Percentiles rank a stretch among this genome's conserved stretches.
Conservation (phyloP, 1,140 invertebrate genomes). For the Drosophila orosa region DNA sequence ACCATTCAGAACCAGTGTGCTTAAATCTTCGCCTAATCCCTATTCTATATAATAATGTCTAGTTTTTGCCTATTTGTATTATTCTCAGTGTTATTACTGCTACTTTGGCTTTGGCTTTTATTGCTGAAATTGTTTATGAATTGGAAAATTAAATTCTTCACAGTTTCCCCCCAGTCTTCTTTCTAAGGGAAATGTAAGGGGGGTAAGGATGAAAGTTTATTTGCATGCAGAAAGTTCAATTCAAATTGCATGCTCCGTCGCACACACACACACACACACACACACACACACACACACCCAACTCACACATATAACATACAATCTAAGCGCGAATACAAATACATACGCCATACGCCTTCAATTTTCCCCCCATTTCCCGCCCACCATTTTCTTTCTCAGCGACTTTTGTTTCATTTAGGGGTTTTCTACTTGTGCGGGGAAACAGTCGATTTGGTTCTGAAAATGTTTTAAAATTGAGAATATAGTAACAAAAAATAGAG, state of each 20-base stretch:
- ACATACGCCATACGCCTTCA: not conserved
- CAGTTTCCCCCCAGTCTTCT: slow-evolving; percentile 15
- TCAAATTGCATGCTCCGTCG: slow-evolving; percentile 72
- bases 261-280: slow-evolving; percentile 40
- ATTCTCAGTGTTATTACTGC: slow-evolving; percentile 71
- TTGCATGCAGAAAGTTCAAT: slow-evolving; percentile 75
- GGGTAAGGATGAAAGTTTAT: slow-evolving; percentile 57
- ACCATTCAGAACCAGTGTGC: not conserved
- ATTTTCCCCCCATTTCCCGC: slow-evolving; percentile 3
- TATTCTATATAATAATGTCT: slow-evolving; percentile 1
- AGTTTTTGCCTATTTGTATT: slow-evolving; percentile 51
- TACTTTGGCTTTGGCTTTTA: slow-evolving; percentile 68
- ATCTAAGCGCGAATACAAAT: slow-evolving; percentile 10
- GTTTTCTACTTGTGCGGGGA: not conserved
- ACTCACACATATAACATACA: slow-evolving; percentile 8
- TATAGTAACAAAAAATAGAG: too few relatives aligned
- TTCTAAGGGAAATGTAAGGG: not conserved
- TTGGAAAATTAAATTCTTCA: slow-evolving; percentile 78
- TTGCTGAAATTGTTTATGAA: slow-evolving; percentile 78
- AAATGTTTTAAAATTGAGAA: not conserved
- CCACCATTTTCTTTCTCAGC: slow-evolving; percentile 17
- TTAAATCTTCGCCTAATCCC: not conserved
- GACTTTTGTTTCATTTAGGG: slow-evolving; percentile 13
- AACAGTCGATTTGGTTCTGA: not conserved
- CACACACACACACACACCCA: not conserved